Evolutionary conservation across 2,888 invertebrate genomes (phyloP), one percentile per base, ranked within the genome.

Genomic region (Lagria hirta): DNA sequence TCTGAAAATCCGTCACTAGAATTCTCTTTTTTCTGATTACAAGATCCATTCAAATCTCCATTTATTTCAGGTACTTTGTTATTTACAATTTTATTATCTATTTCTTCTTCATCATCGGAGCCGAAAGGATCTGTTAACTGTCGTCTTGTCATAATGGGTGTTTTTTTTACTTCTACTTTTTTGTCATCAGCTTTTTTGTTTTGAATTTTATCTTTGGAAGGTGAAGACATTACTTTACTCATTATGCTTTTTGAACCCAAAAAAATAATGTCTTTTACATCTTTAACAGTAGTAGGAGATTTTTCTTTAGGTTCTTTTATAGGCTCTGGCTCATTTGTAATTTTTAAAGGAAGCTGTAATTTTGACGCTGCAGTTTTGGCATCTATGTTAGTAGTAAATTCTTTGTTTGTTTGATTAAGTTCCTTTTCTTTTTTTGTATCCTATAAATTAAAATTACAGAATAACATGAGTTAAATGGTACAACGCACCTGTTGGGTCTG

Each of bases 91-190:
- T 55, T 58, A 26, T 58, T 58, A 42, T 58, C 46, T 7, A 36
- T 15, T 5, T 24, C 41, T 15, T 41, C 43, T 15, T 88, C 86
- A 11, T 91, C 91, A 61, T 92, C 91, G 15, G 92, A 92, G 30
- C 90, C 92, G 71, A 93, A 91, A 0, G 93, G 93, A 74, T 94
- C 92, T 3, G 84, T 84, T 51, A 89, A 75, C 69, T 92, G 89
- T 37, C 89, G 82, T 52, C 89, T 80, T 0, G 91, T 91, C 90
- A 92, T 91, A 55, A 91, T 73, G 58, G 65, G 51, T 2, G 69
- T 70, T 51, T 71, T 71, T 29, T 65, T 62, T 2, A 41, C 24
- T 49, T 67, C 65, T 3, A 20, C 15, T 46, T 61, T 63, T 35
- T 65, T 65, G 4, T 53, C 52, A 32, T 54, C 53, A 23, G 48